These are phyloP conservation scores for Sphinx pinastri DNA, from an alignment of 2,888 invertebrate species.

Conservation along the genomic window DNA sequence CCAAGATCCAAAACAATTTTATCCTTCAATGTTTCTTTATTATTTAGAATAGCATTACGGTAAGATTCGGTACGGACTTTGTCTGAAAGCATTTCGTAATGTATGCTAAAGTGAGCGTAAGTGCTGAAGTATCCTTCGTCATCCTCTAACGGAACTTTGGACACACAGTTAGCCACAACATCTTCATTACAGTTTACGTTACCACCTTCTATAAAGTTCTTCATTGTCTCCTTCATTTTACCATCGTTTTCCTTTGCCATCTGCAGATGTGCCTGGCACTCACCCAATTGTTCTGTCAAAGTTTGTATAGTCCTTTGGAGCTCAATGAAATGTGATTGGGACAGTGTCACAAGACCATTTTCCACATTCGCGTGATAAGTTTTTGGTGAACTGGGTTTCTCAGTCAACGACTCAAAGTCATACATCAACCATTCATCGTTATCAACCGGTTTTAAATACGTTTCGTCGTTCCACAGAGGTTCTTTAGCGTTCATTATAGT, in stretches of 20 bases:
- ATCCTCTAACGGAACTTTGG: slow-evolving; percentile 82
- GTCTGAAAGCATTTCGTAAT: slow-evolving; percentile 97
- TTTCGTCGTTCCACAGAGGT: slow-evolving; percentile 89
- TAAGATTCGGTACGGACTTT: slow-evolving; percentile 94
- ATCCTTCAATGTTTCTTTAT: slow-evolving; percentile 86
- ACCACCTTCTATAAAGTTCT: slow-evolving; percentile 78
- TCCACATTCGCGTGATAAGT: slow-evolving; percentile 85
- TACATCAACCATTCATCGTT: slow-evolving; percentile 93
- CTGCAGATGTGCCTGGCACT: slow-evolving; percentile 83
- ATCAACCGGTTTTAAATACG: slow-evolving; percentile 89
- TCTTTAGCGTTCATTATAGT: slow-evolving; percentile 79
- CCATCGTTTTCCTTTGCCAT: slow-evolving; percentile 85
- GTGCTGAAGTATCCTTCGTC: slow-evolving; percentile 92
- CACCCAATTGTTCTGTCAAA: slow-evolving; percentile 83
- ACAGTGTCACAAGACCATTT: slow-evolving; percentile 84
- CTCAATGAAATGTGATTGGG: slow-evolving; percentile 85
- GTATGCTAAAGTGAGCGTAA: slow-evolving; percentile 96
- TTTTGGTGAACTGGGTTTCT: slow-evolving; percentile 68
- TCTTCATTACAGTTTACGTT: slow-evolving; percentile 45
- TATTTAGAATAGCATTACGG: slow-evolving; percentile 91
- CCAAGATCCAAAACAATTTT: slow-evolving; percentile 97
- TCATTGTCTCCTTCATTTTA: slow-evolving; percentile 85
- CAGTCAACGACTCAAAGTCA: slow-evolving; percentile 84
- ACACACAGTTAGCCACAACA: slow-evolving; percentile 63
- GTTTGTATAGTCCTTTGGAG: slow-evolving; percentile 84